Evolutionary conservation across 2,888 invertebrate genomes (phyloP).

Genomic region (Coremacera marginata): DNA sequence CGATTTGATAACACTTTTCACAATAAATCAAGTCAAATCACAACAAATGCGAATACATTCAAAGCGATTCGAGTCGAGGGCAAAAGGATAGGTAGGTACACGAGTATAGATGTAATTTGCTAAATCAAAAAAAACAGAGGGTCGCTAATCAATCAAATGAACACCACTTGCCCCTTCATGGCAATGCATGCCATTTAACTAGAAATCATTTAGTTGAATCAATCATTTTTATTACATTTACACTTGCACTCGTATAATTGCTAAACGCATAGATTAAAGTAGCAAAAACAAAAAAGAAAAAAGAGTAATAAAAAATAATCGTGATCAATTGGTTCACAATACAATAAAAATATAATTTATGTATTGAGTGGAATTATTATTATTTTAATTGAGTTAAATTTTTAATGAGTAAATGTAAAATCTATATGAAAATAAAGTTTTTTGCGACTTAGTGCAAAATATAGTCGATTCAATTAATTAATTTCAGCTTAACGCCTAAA

Average conservation of each 20-base stretch:
- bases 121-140: background rate
- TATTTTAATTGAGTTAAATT: too few relatives aligned
- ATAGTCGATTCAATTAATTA: too few relatives aligned
- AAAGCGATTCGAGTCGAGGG: background rate
- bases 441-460: too few relatives aligned
- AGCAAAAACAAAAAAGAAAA: background rate
- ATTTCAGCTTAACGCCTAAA: too few relatives aligned
- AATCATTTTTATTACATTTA: background rate
- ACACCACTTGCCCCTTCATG: background rate
- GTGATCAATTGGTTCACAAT: background rate
- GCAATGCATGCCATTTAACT: background rate
- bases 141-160: slow-evolving; percentile 20
- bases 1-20: slow-evolving; percentile 14
- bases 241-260: background rate
- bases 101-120: background rate
- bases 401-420: too few relatives aligned
- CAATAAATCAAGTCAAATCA: slow-evolving; percentile 5
- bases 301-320: background rate
- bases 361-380: too few relatives aligned
- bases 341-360: too few relatives aligned
- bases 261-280: background rate
- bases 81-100: background rate
- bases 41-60: background rate
- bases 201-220: background rate
- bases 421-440: too few relatives aligned